Evolutionary conservation across 2,797 vertebrate genomes (phyloP).

Genomic region (Enteromius afrohamiltoni): DNA sequence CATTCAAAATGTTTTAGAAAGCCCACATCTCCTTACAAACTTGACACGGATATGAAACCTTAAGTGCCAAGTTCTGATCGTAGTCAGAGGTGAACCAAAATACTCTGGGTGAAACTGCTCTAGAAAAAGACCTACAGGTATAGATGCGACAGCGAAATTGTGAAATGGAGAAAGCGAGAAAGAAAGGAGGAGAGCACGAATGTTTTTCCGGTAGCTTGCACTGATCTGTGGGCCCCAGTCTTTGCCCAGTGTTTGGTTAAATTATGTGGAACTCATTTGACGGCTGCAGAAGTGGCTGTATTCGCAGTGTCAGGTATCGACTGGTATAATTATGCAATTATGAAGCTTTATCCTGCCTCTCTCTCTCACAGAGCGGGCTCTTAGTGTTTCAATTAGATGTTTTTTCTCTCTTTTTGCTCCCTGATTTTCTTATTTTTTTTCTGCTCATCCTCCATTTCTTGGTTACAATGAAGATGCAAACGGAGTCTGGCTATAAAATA

Average conservation of each 20-base stretch:
- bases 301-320: conserved; percentile 81
- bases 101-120: neutral
- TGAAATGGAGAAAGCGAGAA: conserved; percentile 55
- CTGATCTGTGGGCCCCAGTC: conserved; percentile 68
- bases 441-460: conserved; percentile 12
- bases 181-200: conserved; percentile 43
- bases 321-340: conserved; percentile 85
- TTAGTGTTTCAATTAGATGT: conserved; percentile 74
- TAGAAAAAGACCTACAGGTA: conserved; percentile 8
- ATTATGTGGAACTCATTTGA: conserved; percentile 83
- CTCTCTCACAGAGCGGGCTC: conserved; percentile 59
- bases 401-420: conserved; percentile 42
- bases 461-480: conserved; percentile 48
- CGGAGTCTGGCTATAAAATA: conserved; percentile 48
- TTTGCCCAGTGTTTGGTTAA: conserved; percentile 81
- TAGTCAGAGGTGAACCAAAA: conserved; percentile 19
- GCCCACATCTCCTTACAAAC: neutral
- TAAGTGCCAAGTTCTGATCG: conserved; percentile 12
- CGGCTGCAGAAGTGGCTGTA: conserved; percentile 71
- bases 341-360: conserved; percentile 78
- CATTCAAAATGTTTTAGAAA: neutral
- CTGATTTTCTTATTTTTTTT: conserved; percentile 30
- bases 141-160: conserved; percentile 18
- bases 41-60: conserved; percentile 24
- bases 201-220: conserved; percentile 68